A percentile compares a stretch with the other conserved stretches of the same genome.
Evolutionary conservation across 2,113 vertebrate species (phyloP).

Genomic region (Megaceryle maxima): DNA sequence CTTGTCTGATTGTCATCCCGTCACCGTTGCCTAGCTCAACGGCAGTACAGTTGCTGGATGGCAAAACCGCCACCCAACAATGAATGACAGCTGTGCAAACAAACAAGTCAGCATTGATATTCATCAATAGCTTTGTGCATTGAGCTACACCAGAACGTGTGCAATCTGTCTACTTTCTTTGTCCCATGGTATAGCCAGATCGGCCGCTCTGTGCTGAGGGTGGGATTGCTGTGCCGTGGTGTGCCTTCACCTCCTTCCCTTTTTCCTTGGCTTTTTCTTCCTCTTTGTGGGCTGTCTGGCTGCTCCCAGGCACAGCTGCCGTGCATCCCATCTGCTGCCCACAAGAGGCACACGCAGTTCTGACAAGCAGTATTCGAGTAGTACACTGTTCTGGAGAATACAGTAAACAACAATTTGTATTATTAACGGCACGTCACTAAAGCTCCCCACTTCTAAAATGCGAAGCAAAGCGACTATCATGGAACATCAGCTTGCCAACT

Average conservation of each 20-base stretch:
- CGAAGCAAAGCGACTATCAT: neutral
- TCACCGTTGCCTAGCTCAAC: rapidly evolving
- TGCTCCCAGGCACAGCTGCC: constrained; percentile 19
- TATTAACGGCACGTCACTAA: neutral
- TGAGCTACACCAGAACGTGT: neutral
- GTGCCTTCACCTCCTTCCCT: neutral
- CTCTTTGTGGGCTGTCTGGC: neutral
- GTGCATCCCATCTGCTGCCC: neutral
- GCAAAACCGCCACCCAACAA: neutral
- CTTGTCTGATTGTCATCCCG: neutral
- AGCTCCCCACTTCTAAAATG: neutral
- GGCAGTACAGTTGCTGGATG: neutral
- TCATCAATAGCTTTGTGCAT: constrained; percentile 34
- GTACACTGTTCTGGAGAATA: neutral
- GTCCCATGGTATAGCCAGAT: neutral
- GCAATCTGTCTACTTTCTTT: constrained; percentile 37
- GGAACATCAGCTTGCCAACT: neutral
- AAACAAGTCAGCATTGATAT: neutral
- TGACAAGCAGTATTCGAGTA: neutral
- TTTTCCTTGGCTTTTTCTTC: neutral
- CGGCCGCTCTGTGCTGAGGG: neutral
- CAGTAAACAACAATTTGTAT: constrained; percentile 19
- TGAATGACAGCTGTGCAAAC: constrained; percentile 7
- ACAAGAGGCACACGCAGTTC: rapidly evolving
- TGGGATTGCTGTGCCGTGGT: neutral